Percentiles rank a stretch among this genome's conserved stretches.
Conservation (phyloP, 1,140 invertebrate genomes). For the Metaphire vulgaris region DNA sequence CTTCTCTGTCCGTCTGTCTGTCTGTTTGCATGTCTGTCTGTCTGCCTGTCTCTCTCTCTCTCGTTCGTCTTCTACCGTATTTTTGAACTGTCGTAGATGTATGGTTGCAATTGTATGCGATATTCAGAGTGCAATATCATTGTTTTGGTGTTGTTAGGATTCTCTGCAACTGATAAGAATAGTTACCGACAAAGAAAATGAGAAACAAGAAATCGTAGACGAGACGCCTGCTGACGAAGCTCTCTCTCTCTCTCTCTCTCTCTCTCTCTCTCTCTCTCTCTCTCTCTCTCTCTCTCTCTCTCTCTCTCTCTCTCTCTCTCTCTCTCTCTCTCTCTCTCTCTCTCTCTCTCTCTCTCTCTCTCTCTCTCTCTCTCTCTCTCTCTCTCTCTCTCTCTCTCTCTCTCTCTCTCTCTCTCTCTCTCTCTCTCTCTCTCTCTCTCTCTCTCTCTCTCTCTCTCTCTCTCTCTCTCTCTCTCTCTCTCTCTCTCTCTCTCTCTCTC, state of each 20-base stretch:
- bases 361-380: not conserved
- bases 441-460: not conserved
- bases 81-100: too few relatives aligned
- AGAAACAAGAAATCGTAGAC: too few relatives aligned
- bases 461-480: not conserved
- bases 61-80: not conserved
- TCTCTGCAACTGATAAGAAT: too few relatives aligned
- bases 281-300: not conserved
- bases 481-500: not conserved
- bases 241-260: not conserved
- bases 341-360: not conserved
- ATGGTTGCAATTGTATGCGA: too few relatives aligned
- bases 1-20: not conserved
- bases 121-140: too few relatives aligned
- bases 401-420: not conserved
- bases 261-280: not conserved
- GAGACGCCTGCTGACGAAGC: too few relatives aligned
- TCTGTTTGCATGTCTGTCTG: not conserved
- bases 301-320: not conserved
- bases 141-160: too few relatives aligned
- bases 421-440: not conserved
- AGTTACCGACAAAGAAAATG: too few relatives aligned
- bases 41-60: not conserved
- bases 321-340: not conserved
- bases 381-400: not conserved